Evolutionary conservation across 2,113 vertebrate species (phyloP).

Genomic region (Forbesichthys papilliferus): DNA sequence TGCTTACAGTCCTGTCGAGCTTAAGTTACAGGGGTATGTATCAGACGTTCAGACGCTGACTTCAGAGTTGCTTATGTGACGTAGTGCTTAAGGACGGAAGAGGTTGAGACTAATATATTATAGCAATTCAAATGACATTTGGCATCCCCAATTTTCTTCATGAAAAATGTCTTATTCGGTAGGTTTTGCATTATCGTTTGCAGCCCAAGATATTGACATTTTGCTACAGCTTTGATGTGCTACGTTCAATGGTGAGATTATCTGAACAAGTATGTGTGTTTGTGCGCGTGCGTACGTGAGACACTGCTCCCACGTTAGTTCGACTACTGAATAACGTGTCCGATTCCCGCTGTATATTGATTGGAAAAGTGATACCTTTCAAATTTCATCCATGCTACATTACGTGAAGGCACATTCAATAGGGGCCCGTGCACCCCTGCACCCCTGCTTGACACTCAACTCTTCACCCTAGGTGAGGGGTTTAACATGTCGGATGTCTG

Average conservation of each 20-base stretch:
- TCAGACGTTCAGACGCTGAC: no score
- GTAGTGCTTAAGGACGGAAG: no score
- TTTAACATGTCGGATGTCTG: slow-evolving; percentile 52
- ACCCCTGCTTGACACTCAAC: slow-evolving; percentile 25
- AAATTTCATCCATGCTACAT: slow-evolving; percentile 71
- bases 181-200: slow-evolving; percentile 46
- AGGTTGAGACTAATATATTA: slow-evolving; percentile 35
- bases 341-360: slow-evolving; percentile 68
- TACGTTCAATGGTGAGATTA: slow-evolving; percentile 31
- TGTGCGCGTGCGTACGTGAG: slow-evolving; percentile 9
- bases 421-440: slow-evolving; percentile 34
- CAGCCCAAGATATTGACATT: slow-evolving; percentile 29
- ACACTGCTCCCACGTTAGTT: slow-evolving; percentile 60
- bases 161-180: slow-evolving; percentile 36
- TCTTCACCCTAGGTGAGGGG: slow-evolving; percentile 39
- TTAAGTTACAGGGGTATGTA: no score
- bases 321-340: slow-evolving; percentile 65
- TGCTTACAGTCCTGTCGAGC: neutral
- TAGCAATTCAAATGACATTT: slow-evolving; percentile 42
- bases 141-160: slow-evolving; percentile 36
- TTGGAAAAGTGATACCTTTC: slow-evolving; percentile 67
- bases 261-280: neutral
- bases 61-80: no score
- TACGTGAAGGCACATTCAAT: slow-evolving; percentile 53
- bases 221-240: slow-evolving; percentile 45